Base-by-base conservation (phyloP, 2,113 vertebrate species). In the Chionis minor region DNA sequence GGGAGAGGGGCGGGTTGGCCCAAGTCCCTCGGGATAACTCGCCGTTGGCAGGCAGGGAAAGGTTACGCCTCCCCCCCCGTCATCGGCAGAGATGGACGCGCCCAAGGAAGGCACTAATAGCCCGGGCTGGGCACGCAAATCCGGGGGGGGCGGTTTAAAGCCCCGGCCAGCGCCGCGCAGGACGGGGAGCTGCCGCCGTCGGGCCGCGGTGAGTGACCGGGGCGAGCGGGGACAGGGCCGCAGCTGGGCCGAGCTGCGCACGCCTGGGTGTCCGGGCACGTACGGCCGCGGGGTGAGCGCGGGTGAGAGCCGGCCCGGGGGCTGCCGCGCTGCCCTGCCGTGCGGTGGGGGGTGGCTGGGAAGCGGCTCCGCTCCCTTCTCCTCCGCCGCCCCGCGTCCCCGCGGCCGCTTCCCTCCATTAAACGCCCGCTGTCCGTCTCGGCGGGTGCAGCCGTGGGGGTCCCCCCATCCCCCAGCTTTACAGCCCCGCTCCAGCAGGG, bases 111-210 rank as follows among this genome's bases (percentile, higher is more conserved):
- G 14, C 42, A 44, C 42, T 44, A 44, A 44, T 44, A 44, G 42
- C 42, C 42, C 42, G 42, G 42, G 42, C 42, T 44, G 42, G 42
- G 42, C 42, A 14, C 14, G 11, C 42, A 44, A 44, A 44, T 44
- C 42, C 42, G 42, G 42, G 42, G 42, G 27, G 27, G 27, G 10
- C 1, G 5, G 19, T 21, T 92, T 72, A 77, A 13, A 84, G 78
- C 16, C 10, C 30, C 1, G 33, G 28, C 0, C 23, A 75, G 33
- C 2, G 32, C 10, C 0, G 73, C 1, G 45, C 0, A 2, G 28
- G 38, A 42, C 38, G 35, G 42, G 0, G 28, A 12, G 27, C 6
- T 16, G 21, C 2, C 8, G 22, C 20, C 45, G 9, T 20, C 19
- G 44, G 30, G 13, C 14, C 2, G 61, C 6, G 69, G 84, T 72